Conservation (phyloP, 2,888 invertebrate genomes). For the Clostera curtula region DNA sequence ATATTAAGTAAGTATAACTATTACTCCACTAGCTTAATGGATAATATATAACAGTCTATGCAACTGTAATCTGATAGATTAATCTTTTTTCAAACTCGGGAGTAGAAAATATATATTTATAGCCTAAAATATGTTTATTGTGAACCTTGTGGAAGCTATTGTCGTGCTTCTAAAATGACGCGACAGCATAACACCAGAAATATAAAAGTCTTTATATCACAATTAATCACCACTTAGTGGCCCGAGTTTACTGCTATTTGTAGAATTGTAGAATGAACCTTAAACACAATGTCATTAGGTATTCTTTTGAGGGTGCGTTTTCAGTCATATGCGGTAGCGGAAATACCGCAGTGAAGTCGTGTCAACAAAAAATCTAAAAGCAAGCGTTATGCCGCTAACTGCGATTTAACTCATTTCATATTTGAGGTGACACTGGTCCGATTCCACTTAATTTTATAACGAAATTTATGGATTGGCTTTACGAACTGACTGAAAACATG, state of each 20-base stretch:
- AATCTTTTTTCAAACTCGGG: too few relatives aligned
- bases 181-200: slow-evolving; percentile 58
- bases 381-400: slow-evolving; percentile 65
- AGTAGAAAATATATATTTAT: too few relatives aligned
- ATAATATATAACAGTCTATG: too few relatives aligned
- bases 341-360: slow-evolving; percentile 63
- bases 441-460: slow-evolving; percentile 58
- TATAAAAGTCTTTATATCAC: slow-evolving; percentile 66
- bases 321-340: slow-evolving; percentile 49
- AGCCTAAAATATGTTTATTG: slow-evolving; percentile 31
- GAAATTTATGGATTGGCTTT: slow-evolving; percentile 28
- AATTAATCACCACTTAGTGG: slow-evolving; percentile 66
- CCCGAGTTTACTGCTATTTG: slow-evolving; percentile 25
- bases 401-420: slow-evolving; percentile 71
- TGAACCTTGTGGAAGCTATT: slow-evolving; percentile 39
- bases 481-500: slow-evolving; percentile 20
- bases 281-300: slow-evolving; percentile 23
- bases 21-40: too few relatives aligned
- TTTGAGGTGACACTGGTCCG: slow-evolving; percentile 57
- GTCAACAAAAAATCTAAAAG: slow-evolving; percentile 67
- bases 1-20: too few relatives aligned
- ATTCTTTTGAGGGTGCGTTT: slow-evolving; percentile 18
- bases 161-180: slow-evolving; percentile 51
- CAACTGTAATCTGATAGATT: too few relatives aligned
- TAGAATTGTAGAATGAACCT: slow-evolving; percentile 24